Percentiles rank a stretch among this genome's conserved stretches.
phyloP scores from a whole-genome alignment of 2,888 invertebrate genomes.

The Parapristionchus giblindavisi region DNA sequence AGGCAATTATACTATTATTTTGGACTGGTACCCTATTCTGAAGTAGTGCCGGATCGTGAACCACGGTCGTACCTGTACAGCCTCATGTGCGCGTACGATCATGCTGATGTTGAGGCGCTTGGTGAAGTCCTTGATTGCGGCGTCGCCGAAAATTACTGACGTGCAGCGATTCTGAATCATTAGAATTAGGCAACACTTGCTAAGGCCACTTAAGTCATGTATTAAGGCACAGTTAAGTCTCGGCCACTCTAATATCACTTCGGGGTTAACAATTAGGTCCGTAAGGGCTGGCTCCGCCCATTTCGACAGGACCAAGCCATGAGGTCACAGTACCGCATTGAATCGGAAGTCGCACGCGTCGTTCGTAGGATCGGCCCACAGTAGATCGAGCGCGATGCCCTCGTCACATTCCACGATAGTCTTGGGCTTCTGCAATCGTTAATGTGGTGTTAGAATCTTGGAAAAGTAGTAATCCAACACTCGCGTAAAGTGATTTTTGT shows the following conservation, averaged over 20 bases:
- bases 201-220: neutral
- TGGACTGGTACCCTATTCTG: no score
- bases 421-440: slow-evolving; percentile 54
- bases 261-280: no score
- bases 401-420: slow-evolving; percentile 51
- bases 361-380: slow-evolving; percentile 61
- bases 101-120: slow-evolving; percentile 49
- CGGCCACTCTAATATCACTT: no score
- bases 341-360: slow-evolving; percentile 39
- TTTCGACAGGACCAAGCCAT: no score
- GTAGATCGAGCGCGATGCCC: slow-evolving; percentile 53
- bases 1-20: no score
- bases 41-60: no score
- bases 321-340: slow-evolving; percentile 40
- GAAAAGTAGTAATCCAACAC: no score
- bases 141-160: slow-evolving; percentile 53
- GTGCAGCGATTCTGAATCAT: slow-evolving; percentile 46
- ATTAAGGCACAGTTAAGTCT: no score
- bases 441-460: no score
- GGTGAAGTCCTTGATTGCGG: slow-evolving; percentile 49
- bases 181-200: neutral
- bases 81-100: slow-evolving; percentile 63
- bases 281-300: no score
- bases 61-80: slow-evolving; percentile 45
- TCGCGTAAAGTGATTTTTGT: no score